These are phyloP conservation scores for Nemopilema nomurai DNA, from an alignment of 30 jellyfish, hydroid and myxozoan genomes.

Conservation along the genomic window DNA sequence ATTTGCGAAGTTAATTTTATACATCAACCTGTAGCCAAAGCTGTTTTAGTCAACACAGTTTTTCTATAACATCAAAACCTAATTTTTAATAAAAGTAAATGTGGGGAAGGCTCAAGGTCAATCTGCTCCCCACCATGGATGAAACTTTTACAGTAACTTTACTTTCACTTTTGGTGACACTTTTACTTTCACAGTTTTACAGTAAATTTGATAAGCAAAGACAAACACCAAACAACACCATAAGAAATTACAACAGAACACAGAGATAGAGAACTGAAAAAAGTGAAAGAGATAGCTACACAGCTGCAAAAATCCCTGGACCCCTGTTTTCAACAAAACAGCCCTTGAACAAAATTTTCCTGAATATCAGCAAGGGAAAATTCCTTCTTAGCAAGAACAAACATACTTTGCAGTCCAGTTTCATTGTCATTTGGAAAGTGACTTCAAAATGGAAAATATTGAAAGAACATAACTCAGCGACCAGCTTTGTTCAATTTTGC, in stretches of 20 bases:
- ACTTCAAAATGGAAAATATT: background rate
- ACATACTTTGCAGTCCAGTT: background rate
- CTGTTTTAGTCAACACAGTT: background rate
- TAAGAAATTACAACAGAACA: background rate
- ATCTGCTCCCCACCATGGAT: background rate
- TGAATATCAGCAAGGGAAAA: background rate
- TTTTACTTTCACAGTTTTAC: background rate
- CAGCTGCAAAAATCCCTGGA: background rate
- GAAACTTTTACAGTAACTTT: background rate
- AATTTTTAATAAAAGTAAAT: background rate
- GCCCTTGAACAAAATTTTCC: background rate
- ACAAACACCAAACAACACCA: background rate
- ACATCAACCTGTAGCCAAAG: background rate
- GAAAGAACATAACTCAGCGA: background rate
- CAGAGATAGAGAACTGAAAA: background rate
- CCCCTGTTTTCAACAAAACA: background rate
- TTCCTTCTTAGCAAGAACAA: background rate
- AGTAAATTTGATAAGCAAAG: background rate
- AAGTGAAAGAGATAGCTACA: background rate
- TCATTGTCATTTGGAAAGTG: background rate
- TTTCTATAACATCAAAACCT: background rate
- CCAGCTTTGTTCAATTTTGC: constrained; percentile 26
- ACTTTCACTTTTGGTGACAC: background rate
- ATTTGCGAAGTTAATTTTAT: background rate
- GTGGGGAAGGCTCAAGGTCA: background rate